A percentile compares a stretch with the other conserved stretches of the same genome.
Evolutionary conservation across 2,113 vertebrate genomes (phyloP).

Genomic region (Panthera leo): DNA sequence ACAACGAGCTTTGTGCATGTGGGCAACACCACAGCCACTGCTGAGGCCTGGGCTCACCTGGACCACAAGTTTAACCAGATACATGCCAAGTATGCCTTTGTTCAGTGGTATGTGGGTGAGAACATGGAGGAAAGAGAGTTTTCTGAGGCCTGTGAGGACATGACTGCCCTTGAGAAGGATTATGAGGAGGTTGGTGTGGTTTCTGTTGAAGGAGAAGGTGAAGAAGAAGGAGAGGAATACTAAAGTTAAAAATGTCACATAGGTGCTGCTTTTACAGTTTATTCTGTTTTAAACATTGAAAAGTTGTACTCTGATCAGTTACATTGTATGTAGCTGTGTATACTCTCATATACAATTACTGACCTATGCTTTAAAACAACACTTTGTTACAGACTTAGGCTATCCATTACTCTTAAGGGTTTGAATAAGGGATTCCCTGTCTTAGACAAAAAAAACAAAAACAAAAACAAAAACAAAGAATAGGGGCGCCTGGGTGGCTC

Average conservation of each 20-base stretch:
- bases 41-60: not conserved
- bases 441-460: not conserved
- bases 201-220: not conserved
- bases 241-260: not conserved
- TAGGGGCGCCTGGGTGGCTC: no score
- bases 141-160: not conserved
- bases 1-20: not conserved
- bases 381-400: not conserved
- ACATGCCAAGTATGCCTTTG: not conserved
- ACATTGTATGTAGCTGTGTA: not conserved
- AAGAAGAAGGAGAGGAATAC: not conserved
- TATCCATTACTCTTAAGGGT: not conserved
- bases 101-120: not conserved
- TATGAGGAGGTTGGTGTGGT: not conserved
- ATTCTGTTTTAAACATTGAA: not conserved
- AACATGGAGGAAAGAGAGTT: not conserved
- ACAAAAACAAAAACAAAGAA: no score
- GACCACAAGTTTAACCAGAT: not conserved
- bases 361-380: not conserved
- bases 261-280: not conserved
- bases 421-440: not conserved
- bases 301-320: not conserved
- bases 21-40: not conserved
- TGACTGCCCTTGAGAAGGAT: not conserved
- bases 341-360: not conserved